Percentiles rank a stretch among this genome's conserved stretches.
These are phyloP conservation scores for Thinocorus orbignyianus DNA, from an alignment of 2,113 vertebrate species.

Conservation along the genomic window DNA sequence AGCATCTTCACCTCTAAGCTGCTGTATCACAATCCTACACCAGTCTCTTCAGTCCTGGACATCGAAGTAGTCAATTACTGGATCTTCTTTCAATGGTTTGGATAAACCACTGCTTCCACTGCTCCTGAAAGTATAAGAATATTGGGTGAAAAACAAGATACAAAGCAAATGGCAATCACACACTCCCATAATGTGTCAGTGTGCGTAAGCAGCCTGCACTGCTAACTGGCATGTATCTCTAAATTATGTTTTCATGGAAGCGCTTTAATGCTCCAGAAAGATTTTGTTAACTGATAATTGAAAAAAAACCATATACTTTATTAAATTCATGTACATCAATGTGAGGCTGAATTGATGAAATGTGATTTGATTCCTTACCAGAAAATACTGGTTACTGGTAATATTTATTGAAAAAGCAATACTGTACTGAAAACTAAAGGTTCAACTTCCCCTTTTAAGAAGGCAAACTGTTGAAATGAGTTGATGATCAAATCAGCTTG, in stretches of 20 bases:
- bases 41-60: constrained; percentile 86
- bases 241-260: neutral
- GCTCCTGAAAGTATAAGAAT: constrained; percentile 77
- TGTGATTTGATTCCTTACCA: neutral
- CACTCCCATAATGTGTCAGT: neutral
- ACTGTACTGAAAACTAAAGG: neutral
- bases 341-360: neutral
- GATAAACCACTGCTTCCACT: constrained; percentile 75
- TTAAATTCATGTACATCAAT: neutral
- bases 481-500: neutral
- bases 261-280: neutral
- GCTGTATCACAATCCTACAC: neutral
- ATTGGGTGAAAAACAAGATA: neutral
- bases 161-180: neutral
- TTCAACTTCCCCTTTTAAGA: neutral
- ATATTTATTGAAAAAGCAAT: neutral
- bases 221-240: neutral
- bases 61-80: constrained; percentile 95
- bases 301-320: neutral
- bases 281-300: neutral
- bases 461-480: neutral
- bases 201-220: neutral
- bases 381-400: neutral
- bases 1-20: constrained; percentile 2
- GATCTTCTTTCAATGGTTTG: constrained; percentile 86